Conservation (phyloP, 1,140 invertebrate genomes). For the Lepidostoma basale region DNA sequence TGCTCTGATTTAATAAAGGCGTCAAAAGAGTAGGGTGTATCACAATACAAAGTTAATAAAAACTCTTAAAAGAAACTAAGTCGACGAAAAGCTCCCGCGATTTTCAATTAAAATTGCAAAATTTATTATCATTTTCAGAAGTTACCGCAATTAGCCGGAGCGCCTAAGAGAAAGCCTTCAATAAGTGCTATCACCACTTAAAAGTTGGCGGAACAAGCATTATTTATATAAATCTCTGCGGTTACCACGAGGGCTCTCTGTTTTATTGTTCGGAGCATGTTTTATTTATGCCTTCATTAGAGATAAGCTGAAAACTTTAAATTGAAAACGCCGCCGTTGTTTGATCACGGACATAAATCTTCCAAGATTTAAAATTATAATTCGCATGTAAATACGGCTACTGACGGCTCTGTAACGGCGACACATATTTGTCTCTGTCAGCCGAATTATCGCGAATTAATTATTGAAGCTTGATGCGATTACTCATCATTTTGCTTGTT, state of each 20-base stretch:
- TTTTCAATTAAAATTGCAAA: background rate
- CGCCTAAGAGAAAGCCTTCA: background rate
- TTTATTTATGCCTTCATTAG: slow-evolving; percentile 27
- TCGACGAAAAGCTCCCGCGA: too few species aligned
- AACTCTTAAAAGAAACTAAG: too few species aligned
- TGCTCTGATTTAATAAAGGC: too few species aligned
- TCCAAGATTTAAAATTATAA: slow-evolving; percentile 27
- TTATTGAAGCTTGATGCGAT: too few species aligned
- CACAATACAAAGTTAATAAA: too few species aligned
- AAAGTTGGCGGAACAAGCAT: slow-evolving; percentile 15
- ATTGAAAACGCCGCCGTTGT: slow-evolving; percentile 28
- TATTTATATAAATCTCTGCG: slow-evolving; percentile 16
- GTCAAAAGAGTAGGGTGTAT: too few species aligned
- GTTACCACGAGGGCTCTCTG: background rate
- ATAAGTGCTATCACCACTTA: slow-evolving; percentile 17
- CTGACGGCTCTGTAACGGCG: too few species aligned
- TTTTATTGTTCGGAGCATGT: slow-evolving; percentile 18
- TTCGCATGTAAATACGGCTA: slow-evolving; percentile 11
- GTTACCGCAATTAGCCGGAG: background rate
- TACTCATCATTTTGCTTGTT: too few species aligned
- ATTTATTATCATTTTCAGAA: background rate
- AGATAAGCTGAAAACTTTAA: slow-evolving; percentile 27
- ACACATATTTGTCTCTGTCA: too few species aligned
- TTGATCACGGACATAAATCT: slow-evolving; percentile 22
- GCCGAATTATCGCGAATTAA: too few species aligned